Evolutionary conservation across 2,888 invertebrate species (phyloP).

Genomic region (Dilophus febrilis): DNA sequence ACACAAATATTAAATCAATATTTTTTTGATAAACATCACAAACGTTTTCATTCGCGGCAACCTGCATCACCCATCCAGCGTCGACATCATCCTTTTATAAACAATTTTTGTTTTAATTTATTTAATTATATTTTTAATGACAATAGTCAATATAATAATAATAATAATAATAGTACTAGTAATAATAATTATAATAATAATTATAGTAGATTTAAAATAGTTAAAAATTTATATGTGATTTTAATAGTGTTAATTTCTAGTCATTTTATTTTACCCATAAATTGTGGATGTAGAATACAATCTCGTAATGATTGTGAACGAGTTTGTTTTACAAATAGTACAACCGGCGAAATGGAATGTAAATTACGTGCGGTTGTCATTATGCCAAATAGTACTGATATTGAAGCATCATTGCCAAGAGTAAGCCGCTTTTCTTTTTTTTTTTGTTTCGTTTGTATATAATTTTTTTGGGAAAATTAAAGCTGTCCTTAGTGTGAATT

Average conservation of each 20-base stretch:
- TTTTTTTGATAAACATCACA: too few relatives aligned
- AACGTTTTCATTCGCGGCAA: too few relatives aligned
- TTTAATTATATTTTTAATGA: too few relatives aligned
- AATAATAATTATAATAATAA: too few relatives aligned
- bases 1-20: too few relatives aligned
- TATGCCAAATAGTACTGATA: constrained; percentile 39
- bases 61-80: too few relatives aligned
- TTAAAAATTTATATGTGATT: not conserved
- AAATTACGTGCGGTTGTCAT: constrained; percentile 46
- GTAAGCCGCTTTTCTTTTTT: constrained; percentile 19
- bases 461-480: not conserved
- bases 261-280: not conserved
- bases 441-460: not conserved
- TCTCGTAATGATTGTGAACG: constrained; percentile 11
- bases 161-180: too few relatives aligned
- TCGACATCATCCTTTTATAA: too few relatives aligned
- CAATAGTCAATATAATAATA: too few relatives aligned
- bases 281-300: constrained; percentile 11
- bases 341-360: constrained; percentile 26
- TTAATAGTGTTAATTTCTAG: not conserved
- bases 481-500: not conserved
- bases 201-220: too few relatives aligned
- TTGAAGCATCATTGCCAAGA: constrained; percentile 35
- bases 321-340: constrained; percentile 9
- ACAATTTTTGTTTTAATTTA: too few relatives aligned